These are phyloP conservation scores for Uloborus diversus DNA, from an alignment of 1,140 invertebrate species.

Conservation along the genomic window DNA sequence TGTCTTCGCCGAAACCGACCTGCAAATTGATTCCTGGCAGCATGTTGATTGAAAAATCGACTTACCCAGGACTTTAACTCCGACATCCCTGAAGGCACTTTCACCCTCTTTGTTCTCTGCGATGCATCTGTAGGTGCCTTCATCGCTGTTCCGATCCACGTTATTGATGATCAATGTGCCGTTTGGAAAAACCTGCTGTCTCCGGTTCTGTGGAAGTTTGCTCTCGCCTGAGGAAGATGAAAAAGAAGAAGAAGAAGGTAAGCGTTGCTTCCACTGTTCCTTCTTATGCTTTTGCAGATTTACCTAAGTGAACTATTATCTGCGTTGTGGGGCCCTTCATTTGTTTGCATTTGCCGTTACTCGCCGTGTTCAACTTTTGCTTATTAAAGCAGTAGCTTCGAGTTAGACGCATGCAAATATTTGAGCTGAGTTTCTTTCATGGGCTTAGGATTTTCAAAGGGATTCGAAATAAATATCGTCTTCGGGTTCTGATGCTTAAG, in stretches of 20 bases:
- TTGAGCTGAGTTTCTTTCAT: too few relatives aligned
- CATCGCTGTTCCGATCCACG: constrained; percentile 89
- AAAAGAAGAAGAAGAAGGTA: constrained; percentile 1
- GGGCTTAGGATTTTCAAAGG: too few relatives aligned
- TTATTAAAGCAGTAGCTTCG: too few relatives aligned
- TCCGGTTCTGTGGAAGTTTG: constrained; percentile 66
- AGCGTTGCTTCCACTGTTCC: neutral
- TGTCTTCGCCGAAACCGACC: too few relatives aligned
- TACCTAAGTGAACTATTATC: neutral
- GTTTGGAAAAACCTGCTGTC: constrained; percentile 73
- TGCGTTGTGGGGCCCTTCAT: too few relatives aligned
- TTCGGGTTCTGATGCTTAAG: too few relatives aligned
- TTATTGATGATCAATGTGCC: constrained; percentile 94
- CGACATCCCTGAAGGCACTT: constrained; percentile 82
- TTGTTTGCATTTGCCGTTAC: too few relatives aligned
- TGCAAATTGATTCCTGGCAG: too few relatives aligned
- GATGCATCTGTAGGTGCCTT: constrained; percentile 93
- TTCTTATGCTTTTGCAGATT: neutral
- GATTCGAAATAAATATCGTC: too few relatives aligned
- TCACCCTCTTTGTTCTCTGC: constrained; percentile 90
- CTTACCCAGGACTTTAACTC: constrained; percentile 86
- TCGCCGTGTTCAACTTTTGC: too few relatives aligned
- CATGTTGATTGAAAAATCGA: constrained; percentile 59
- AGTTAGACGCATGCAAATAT: too few relatives aligned
- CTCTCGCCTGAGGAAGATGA: constrained; percentile 73